Evolutionary conservation across 2,888 invertebrate species (phyloP).

Genomic region (Parnassius mnemosyne): DNA sequence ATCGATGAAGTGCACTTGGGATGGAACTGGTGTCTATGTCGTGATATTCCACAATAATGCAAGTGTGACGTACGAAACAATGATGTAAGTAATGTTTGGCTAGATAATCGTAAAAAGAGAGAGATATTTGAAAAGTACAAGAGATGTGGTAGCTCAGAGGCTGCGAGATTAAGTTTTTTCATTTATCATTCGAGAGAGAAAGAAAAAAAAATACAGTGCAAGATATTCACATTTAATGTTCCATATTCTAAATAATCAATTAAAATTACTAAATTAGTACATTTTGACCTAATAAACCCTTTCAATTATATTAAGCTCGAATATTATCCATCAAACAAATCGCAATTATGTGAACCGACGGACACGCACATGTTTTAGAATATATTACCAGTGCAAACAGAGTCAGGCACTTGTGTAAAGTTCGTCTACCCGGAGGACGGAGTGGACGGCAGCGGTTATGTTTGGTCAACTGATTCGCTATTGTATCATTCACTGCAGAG

Average conservation of each 20-base stretch:
- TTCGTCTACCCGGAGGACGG: slow-evolving; percentile 34
- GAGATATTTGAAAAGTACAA: too few relatives aligned
- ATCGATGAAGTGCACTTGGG: slow-evolving; percentile 1
- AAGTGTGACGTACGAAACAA: neutral
- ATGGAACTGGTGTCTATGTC: neutral
- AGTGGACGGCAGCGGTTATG: slow-evolving; percentile 23
- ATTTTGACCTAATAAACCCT: neutral
- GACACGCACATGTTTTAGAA: slow-evolving; percentile 14
- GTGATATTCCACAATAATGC: slow-evolving; percentile 2
- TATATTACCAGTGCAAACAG: neutral
- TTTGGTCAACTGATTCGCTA: slow-evolving; percentile 16
- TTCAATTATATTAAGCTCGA: slow-evolving; percentile 11
- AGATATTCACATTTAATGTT: too few relatives aligned
- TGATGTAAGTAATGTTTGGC: slow-evolving; percentile 2
- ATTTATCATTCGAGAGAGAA: too few relatives aligned
- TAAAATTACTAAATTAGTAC: too few relatives aligned
- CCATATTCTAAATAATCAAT: too few relatives aligned
- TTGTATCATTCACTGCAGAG: too few relatives aligned
- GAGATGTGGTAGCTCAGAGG: too few relatives aligned
- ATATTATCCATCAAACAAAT: slow-evolving; percentile 7
- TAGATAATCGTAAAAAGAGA: too few relatives aligned
- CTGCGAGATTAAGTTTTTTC: too few relatives aligned
- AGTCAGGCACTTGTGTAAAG: slow-evolving; percentile 31
- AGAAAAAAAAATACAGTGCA: too few relatives aligned
- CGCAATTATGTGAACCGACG: slow-evolving; percentile 16